Conservation (phyloP, 2,888 invertebrate genomes). For the Dynastes hyllus region DNA sequence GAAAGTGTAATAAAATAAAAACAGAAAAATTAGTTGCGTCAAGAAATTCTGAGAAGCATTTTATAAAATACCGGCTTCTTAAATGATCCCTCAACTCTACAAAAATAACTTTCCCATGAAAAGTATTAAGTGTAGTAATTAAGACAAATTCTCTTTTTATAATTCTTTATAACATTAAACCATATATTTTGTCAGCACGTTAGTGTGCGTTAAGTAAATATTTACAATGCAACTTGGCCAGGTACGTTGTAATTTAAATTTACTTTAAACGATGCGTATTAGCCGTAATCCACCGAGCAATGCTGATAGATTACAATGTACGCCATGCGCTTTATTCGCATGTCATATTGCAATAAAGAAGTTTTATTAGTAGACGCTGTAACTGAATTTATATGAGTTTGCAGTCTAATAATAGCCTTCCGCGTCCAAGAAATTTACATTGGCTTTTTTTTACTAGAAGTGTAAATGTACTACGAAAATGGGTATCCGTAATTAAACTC, state of each 20-base stretch:
- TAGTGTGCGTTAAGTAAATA: conserved; percentile 12
- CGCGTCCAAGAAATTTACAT: conserved; percentile 34
- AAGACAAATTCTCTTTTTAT: background rate
- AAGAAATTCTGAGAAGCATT: too few species aligned
- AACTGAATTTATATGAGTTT: conserved; percentile 38
- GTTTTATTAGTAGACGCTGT: conserved; percentile 41
- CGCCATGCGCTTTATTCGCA: conserved; percentile 28
- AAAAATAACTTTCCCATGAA: background rate
- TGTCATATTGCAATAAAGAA: conserved; percentile 44
- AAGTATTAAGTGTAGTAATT: background rate
- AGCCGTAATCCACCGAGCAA: conserved; percentile 8
- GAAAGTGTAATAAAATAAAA: too few species aligned
- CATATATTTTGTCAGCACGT: background rate
- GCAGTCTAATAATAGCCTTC: conserved; percentile 39
- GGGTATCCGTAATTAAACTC: conserved; percentile 6
- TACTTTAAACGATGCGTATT: conserved; percentile 25
- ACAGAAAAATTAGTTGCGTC: too few species aligned
- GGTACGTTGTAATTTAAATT: conserved; percentile 8
- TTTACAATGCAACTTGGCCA: background rate
- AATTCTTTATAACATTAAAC: background rate
- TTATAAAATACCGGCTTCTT: too few species aligned
- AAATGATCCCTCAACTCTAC: too few species aligned
- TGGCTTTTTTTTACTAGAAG: conserved; percentile 6
- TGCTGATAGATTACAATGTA: conserved; percentile 38
- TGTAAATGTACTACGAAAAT: conserved; percentile 25